Conservation (phyloP, 2,888 invertebrate genomes). For the Myathropa florea region DNA sequence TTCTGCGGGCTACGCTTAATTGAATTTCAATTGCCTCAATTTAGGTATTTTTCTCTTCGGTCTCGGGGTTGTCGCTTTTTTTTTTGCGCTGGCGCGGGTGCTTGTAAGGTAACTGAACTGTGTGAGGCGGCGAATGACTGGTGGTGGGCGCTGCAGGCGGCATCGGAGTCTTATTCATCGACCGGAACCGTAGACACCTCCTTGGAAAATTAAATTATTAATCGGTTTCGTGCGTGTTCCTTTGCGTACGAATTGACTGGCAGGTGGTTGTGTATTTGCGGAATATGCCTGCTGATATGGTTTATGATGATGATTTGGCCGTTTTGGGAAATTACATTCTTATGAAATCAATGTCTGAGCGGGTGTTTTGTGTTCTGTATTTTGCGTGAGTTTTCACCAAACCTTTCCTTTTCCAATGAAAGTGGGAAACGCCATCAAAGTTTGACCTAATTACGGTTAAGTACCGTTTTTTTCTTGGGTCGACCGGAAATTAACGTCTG, state of each 20-base stretch:
- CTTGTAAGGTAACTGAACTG: slow-evolving; percentile 5
- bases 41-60: neutral
- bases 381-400: neutral
- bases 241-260: neutral
- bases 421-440: neutral
- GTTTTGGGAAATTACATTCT: neutral
- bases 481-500: neutral
- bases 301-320: neutral
- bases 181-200: slow-evolving; percentile 13
- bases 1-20: slow-evolving; percentile 25
- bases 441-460: neutral
- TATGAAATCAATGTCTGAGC: neutral
- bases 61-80: neutral
- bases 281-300: neutral
- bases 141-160: neutral
- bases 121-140: neutral
- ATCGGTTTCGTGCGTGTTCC: slow-evolving; percentile 13
- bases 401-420: neutral
- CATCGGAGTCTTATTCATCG: neutral
- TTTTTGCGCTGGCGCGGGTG: neutral
- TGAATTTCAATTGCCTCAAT: slow-evolving; percentile 26
- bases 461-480: neutral
- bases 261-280: neutral
- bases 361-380: neutral
- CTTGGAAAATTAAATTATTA: slow-evolving; percentile 19